A percentile compares a stretch with the other conserved stretches of the same genome.
These are phyloP conservation scores for Diabrotica virgifera DNA, from an alignment of 1,140 invertebrate species.

Conservation along the genomic window DNA sequence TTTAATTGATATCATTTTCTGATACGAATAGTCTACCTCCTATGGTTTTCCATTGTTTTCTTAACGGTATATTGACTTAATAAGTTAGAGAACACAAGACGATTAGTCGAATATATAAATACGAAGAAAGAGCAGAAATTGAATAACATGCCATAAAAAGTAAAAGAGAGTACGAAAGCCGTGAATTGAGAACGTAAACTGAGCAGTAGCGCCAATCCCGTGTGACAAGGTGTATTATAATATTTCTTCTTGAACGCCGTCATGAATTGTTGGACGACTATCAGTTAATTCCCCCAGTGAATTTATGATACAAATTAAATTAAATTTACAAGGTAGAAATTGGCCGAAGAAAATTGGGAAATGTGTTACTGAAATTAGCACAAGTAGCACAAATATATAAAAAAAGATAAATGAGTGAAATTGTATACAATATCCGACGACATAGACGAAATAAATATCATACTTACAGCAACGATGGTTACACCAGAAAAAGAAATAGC, in stretches of 20 bases:
- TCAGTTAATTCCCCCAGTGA: slow-evolving; percentile 6
- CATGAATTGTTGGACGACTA: slow-evolving; percentile 1
- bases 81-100: too few species aligned
- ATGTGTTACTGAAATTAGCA: background rate
- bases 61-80: too few species aligned
- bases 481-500: too few species aligned
- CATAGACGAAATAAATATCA: background rate
- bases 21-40: too few species aligned
- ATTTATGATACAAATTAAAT: background rate
- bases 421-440: background rate
- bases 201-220: slow-evolving; percentile 35
- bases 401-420: background rate
- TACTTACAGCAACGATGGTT: background rate
- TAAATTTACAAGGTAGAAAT: background rate
- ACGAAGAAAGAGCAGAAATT: too few species aligned
- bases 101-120: too few species aligned
- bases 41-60: too few species aligned
- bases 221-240: slow-evolving; percentile 35
- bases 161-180: slow-evolving; percentile 14
- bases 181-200: slow-evolving; percentile 28
- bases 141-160: background rate
- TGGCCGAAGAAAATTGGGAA: background rate
- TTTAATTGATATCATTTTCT: too few species aligned
- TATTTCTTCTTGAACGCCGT: slow-evolving; percentile 22
- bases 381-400: too few species aligned